Evolutionary conservation across 2,888 invertebrate species (phyloP).

Genomic region (Nomada fabriciana): DNA sequence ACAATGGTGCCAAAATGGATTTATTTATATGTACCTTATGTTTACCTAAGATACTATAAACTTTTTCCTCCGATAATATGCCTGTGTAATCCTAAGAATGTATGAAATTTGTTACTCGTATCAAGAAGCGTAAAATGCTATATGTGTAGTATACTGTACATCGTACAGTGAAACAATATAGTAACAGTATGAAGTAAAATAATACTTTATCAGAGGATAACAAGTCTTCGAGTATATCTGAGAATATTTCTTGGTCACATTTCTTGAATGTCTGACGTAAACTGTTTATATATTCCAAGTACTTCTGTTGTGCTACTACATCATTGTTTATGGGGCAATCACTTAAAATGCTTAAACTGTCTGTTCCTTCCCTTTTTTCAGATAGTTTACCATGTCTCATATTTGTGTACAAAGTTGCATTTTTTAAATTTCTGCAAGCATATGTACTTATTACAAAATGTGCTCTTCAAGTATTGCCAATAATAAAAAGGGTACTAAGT

Average conservation of each 20-base stretch:
- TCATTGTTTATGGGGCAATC: slow-evolving; percentile 49
- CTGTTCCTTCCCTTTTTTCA: not conserved
- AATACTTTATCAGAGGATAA: slow-evolving; percentile 56
- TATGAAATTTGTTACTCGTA: not conserved
- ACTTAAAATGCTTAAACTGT: slow-evolving; percentile 34
- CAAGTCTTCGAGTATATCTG: slow-evolving; percentile 59
- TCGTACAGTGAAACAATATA: not conserved
- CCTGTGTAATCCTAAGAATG: slow-evolving; percentile 36
- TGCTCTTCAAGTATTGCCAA: not conserved
- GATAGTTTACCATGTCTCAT: slow-evolving; percentile 23
- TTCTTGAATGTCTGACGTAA: slow-evolving; percentile 66
- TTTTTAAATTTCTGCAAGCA: slow-evolving; percentile 41
- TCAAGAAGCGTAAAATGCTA: not conserved
- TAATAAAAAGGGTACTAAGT: not conserved
- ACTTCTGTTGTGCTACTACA: slow-evolving; percentile 39
- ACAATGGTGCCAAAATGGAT: slow-evolving; percentile 40
- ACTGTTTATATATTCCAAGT: slow-evolving; percentile 59
- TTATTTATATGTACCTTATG: slow-evolving; percentile 49
- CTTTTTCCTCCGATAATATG: slow-evolving; percentile 49
- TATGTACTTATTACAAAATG: not conserved
- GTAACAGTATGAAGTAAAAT: not conserved
- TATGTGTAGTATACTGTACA: not conserved
- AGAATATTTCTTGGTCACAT: slow-evolving; percentile 50
- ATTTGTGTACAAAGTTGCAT: slow-evolving; percentile 9
- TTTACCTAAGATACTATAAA: slow-evolving; percentile 43